These are phyloP conservation scores for Cygnus atratus DNA, from an alignment of 2,113 vertebrate species.

Conservation along the genomic window DNA sequence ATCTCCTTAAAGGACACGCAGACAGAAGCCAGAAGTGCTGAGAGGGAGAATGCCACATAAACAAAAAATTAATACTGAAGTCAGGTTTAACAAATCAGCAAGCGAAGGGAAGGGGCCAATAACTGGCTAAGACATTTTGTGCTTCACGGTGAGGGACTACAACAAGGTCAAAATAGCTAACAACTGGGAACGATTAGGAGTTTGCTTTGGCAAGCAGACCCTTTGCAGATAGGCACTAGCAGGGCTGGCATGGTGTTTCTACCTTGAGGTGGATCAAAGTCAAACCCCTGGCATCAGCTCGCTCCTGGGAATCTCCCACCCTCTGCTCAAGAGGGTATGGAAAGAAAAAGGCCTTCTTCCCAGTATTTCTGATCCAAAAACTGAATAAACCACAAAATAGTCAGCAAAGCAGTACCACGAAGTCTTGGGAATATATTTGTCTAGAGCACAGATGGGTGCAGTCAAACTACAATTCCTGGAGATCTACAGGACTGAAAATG, in stretches of 20 bases:
- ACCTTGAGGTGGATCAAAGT: not conserved
- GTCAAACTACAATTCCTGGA: not conserved
- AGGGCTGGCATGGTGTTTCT: not conserved
- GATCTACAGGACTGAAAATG: not conserved
- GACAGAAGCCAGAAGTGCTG: not conserved
- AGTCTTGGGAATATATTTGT: not conserved
- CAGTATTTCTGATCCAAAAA: not conserved
- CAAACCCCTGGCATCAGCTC: not conserved
- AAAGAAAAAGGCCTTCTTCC: not conserved
- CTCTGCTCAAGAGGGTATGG: not conserved
- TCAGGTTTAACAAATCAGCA: slow-evolving; percentile 3
- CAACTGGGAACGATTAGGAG: not conserved
- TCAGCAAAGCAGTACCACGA: not conserved
- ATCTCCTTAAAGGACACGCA: not conserved
- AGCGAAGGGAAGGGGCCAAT: not conserved
- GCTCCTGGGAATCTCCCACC: not conserved
- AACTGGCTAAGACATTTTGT: not conserved
- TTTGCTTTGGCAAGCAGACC: not conserved
- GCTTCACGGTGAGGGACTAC: not conserved
- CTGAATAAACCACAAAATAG: not conserved
- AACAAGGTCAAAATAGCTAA: not conserved
- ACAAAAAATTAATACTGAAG: not conserved
- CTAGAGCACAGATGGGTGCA: not conserved
- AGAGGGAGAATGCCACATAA: not conserved
- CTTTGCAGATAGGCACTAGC: not conserved